These are phyloP conservation scores for Bombus difficillimus DNA, from an alignment of 1,140 invertebrate genomes.

Conservation along the genomic window DNA sequence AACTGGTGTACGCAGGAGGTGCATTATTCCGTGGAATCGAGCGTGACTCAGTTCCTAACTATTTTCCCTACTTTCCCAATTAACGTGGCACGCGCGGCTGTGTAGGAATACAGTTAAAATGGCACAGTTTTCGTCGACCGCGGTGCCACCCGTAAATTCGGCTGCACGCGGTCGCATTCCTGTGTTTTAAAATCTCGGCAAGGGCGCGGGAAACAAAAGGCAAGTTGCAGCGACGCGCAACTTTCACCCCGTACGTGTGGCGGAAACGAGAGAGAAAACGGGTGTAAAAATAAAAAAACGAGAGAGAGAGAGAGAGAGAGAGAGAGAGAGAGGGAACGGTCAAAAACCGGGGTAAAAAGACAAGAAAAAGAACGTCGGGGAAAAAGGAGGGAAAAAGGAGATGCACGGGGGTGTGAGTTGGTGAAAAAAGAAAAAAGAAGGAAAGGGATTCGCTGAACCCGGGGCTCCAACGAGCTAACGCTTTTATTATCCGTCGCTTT, in stretches of 20 bases:
- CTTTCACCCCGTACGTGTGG: constrained; percentile 32
- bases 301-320: background rate
- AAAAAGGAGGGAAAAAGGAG: background rate
- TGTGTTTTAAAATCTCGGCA: constrained; percentile 45
- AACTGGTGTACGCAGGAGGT: background rate
- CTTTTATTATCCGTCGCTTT: constrained; percentile 82
- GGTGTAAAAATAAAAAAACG: constrained; percentile 31
- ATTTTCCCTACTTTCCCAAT: constrained; percentile 43
- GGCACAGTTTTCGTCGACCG: constrained; percentile 45
- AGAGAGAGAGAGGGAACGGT: background rate
- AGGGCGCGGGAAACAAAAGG: constrained; percentile 44
- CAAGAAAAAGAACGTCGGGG: constrained; percentile 17
- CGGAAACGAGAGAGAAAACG: constrained; percentile 29
- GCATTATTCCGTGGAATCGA: constrained; percentile 21
- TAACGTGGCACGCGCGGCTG: constrained; percentile 5
- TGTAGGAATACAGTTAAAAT: constrained; percentile 1
- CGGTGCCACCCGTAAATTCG: constrained; percentile 29
- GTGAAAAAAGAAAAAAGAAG: constrained; percentile 56
- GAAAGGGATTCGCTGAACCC: constrained; percentile 57
- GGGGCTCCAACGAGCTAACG: constrained; percentile 61
- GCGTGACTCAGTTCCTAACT: constrained; percentile 7
- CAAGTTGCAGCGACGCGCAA: constrained; percentile 50
- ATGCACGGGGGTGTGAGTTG: constrained; percentile 20
- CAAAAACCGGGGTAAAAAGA: constrained; percentile 32
- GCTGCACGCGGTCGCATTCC: constrained; percentile 44